Evolutionary conservation across 1,140 invertebrate species (phyloP), one percentile per base, ranked within the genome.

Genomic region (Orius insidiosus): DNA sequence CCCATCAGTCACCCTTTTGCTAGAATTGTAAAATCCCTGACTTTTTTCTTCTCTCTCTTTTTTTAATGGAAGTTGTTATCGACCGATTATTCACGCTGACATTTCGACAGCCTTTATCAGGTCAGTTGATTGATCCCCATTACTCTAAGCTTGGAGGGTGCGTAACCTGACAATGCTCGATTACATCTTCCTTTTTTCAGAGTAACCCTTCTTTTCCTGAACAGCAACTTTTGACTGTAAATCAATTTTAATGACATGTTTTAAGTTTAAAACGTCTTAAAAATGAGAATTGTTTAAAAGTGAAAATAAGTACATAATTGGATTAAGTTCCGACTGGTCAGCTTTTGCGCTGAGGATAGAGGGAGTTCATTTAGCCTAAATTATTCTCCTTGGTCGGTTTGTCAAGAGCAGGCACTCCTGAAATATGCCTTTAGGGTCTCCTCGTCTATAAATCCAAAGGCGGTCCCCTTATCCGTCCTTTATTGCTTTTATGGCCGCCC

Each of bases 401-500:
- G 48, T 46, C 48, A 50, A 38, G 30, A 19, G 24, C 48, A 50
- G 44, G 44, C n/a, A 19, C 16, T 37, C 43, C 42, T 53, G 49
- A 53, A 53, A 53, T 53, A 53, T 48, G 47, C 49, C 49, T 46
- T 30, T 45, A 14, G 47, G 40, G 39, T 40, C 14, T 35, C 41
- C 33, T 42, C 49, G 45, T 46, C 52, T 50, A 51, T 53, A 53
- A 53, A 53, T 53, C 50, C 42, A 40, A 13, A 40, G 16, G 16
- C 13, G 41, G 24, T 49, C 47, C 51, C 47, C 49, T 51, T 49
- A 51, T 51, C 52, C 50, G 52, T 51, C 52, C 49, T 53, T 53
- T 53, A 53, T 53, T 53, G 52, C 52, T 53, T 53, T 53, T 53
- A 53, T 53, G 50, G 49, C 39, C 50, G 45, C 42, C 42, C 45